These are phyloP conservation scores for Epirrita christyi DNA, from an alignment of 2,888 invertebrate genomes.

Conservation along the genomic window DNA sequence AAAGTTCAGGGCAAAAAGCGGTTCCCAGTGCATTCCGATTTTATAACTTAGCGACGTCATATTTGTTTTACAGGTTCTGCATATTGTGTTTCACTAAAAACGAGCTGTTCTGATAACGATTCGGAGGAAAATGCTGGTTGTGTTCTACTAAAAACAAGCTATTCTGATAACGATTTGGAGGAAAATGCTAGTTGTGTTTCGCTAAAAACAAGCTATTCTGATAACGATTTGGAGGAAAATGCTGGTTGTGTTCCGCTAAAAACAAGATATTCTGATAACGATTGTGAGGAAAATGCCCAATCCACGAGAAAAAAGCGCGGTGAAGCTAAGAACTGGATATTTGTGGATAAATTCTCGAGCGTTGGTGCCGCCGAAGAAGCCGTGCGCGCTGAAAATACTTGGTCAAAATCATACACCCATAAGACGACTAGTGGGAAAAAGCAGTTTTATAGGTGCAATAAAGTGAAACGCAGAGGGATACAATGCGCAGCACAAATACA, in stretches of 20 bases:
- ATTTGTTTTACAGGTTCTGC: neutral
- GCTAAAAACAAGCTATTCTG: too few relatives aligned
- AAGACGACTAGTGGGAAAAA: neutral
- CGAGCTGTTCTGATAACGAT: neutral
- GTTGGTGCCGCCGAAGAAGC: neutral
- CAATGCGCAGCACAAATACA: constrained; percentile 4
- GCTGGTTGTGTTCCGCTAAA: too few relatives aligned
- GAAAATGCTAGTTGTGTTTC: too few relatives aligned
- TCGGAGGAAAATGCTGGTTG: too few relatives aligned
- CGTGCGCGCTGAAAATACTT: neutral
- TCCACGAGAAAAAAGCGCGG: neutral
- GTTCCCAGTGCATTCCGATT: too few relatives aligned
- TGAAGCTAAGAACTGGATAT: neutral
- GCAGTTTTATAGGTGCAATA: constrained; percentile 5
- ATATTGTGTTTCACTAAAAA: neutral
- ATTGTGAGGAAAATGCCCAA: too few relatives aligned
- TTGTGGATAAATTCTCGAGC: neutral
- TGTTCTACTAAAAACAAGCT: too few relatives aligned
- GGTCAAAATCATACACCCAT: neutral
- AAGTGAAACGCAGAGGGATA: constrained; percentile 1
- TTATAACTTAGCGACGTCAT: too few relatives aligned
- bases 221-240: too few relatives aligned
- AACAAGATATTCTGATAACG: too few relatives aligned
- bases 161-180: too few relatives aligned
- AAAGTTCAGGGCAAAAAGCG: too few relatives aligned